Evolutionary conservation across 2,113 vertebrate genomes (phyloP).

Genomic region (Dipodomys ordii): DNA sequence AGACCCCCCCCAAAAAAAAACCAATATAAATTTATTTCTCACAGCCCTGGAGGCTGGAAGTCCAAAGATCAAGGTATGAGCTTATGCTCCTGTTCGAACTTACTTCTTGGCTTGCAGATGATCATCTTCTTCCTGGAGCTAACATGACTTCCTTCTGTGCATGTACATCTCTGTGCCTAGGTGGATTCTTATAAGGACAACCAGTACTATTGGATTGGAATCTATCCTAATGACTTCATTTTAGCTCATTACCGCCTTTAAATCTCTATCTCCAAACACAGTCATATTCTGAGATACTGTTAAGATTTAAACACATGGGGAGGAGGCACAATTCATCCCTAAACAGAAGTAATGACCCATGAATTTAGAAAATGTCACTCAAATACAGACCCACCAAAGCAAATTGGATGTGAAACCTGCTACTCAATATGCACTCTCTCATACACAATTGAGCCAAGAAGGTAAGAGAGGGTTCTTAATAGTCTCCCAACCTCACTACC

Average conservation of each 20-base stretch:
- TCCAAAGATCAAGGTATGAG: background rate
- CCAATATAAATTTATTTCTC: background rate
- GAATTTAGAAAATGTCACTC: background rate
- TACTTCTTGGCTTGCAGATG: background rate
- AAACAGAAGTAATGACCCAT: background rate
- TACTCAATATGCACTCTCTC: background rate
- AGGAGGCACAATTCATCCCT: background rate
- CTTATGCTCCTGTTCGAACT: background rate
- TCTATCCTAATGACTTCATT: background rate
- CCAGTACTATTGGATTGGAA: background rate
- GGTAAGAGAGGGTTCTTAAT: background rate
- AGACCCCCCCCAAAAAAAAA: too few relatives aligned
- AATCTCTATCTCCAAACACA: background rate
- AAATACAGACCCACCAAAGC: background rate
- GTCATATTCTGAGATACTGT: background rate
- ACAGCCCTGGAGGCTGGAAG: background rate
- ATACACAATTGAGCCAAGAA: background rate
- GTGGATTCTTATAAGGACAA: background rate
- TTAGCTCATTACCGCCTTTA: background rate
- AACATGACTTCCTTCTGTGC: background rate
- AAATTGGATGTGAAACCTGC: background rate
- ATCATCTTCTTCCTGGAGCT: background rate
- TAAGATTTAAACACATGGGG: background rate
- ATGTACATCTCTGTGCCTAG: background rate
- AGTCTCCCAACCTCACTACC: background rate